These are phyloP conservation scores for Drosophila acutilabella DNA, from an alignment of 2,888 invertebrate genomes.

Conservation along the genomic window DNA sequence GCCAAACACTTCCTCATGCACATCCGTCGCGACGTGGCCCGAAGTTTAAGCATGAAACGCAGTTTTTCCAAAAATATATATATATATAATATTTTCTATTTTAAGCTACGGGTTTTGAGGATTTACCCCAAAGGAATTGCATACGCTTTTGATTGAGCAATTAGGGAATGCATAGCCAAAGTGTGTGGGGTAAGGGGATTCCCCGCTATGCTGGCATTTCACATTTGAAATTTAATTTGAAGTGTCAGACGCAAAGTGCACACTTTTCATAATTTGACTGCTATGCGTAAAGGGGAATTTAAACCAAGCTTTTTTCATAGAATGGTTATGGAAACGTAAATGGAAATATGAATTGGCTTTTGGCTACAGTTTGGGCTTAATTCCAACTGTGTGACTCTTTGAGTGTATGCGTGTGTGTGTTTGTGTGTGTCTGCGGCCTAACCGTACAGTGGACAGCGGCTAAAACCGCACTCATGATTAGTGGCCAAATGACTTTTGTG, in stretches of 20 bases:
- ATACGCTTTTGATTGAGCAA: constrained; percentile 78
- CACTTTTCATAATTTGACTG: constrained; percentile 75
- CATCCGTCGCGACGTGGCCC: constrained; percentile 35
- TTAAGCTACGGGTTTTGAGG: constrained; percentile 50
- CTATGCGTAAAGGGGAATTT: constrained; percentile 55
- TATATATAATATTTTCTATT: constrained; percentile 26
- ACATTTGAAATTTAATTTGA: constrained; percentile 69
- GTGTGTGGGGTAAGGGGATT: background rate
- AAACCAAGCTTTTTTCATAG: constrained; percentile 20
- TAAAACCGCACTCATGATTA: constrained; percentile 72
- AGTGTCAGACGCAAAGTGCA: constrained; percentile 75
- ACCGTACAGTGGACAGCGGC: constrained; percentile 46
- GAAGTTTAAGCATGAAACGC: constrained; percentile 66
- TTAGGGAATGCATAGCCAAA: constrained; percentile 62
- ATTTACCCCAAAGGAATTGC: constrained; percentile 75
- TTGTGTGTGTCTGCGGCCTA: constrained; percentile 28
- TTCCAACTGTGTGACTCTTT: constrained; percentile 1
- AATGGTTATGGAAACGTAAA: constrained; percentile 5
- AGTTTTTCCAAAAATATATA: constrained; percentile 41
- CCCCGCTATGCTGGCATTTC: constrained; percentile 34
- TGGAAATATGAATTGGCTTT: constrained; percentile 22
- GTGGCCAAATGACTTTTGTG: constrained; percentile 75
- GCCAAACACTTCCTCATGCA: constrained; percentile 75
- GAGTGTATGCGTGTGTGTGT: constrained; percentile 8
- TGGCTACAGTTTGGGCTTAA: constrained; percentile 25